These are phyloP conservation scores for Acanthococcus lagerstroemiae DNA, from an alignment of 2,888 invertebrate species.

Conservation along the genomic window DNA sequence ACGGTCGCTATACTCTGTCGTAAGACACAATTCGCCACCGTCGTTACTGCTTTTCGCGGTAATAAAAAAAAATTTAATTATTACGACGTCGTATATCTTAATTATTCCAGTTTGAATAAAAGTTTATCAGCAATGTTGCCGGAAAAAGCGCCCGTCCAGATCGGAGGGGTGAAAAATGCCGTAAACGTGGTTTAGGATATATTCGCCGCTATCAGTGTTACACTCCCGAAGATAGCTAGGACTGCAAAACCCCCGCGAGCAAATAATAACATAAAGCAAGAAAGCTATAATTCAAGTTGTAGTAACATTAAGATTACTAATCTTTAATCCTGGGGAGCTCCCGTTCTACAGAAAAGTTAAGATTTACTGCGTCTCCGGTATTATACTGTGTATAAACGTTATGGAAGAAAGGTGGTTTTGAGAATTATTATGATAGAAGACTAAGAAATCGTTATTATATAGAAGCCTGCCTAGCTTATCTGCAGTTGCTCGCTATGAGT, in stretches of 20 bases:
- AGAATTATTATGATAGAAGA: slow-evolving; percentile 40
- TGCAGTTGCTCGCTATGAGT: slow-evolving; percentile 31
- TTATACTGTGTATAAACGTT: slow-evolving; percentile 36
- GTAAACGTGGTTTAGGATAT: slow-evolving; percentile 31
- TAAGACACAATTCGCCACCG: too few species aligned
- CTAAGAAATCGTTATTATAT: slow-evolving; percentile 40
- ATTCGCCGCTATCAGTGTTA: slow-evolving; percentile 18
- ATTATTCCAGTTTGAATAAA: slow-evolving; percentile 28
- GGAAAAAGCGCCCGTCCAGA: slow-evolving; percentile 15
- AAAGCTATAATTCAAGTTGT: slow-evolving; percentile 39
- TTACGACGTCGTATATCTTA: slow-evolving; percentile 28
- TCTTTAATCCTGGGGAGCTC: slow-evolving; percentile 39
- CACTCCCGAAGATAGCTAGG: slow-evolving; percentile 13
- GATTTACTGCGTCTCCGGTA: slow-evolving; percentile 39
- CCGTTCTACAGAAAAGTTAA: slow-evolving; percentile 38
- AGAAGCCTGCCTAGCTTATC: slow-evolving; percentile 38
- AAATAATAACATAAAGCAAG: slow-evolving; percentile 39
- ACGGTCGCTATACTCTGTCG: too few species aligned
- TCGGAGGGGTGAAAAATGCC: slow-evolving; percentile 18
- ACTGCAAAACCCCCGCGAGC: slow-evolving; percentile 32
- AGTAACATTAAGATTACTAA: slow-evolving; percentile 40
- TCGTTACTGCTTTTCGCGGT: too few species aligned
- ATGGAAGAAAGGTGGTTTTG: slow-evolving; percentile 32
- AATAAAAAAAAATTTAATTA: slow-evolving; percentile 27
- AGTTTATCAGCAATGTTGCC: slow-evolving; percentile 26